Evolutionary conservation across 2,797 vertebrate genomes (phyloP), one percentile per base, ranked within the genome.

Genomic region (Tangara arthus): DNA sequence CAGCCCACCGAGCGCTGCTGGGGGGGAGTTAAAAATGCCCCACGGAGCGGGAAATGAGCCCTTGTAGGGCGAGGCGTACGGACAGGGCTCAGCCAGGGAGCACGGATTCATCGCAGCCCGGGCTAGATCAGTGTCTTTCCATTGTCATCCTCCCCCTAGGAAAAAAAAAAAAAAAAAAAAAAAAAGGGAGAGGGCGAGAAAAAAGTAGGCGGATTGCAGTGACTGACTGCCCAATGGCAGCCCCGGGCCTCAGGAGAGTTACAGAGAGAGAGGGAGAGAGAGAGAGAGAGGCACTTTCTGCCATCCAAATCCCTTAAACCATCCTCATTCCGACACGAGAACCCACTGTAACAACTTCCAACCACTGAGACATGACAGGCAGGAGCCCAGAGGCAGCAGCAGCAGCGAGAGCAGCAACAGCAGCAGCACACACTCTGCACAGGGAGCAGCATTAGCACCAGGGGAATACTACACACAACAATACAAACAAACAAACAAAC

Each of bases 151-250:
- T 95, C 96, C 97, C 98, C 72, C 39, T 35, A 95, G 61, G 86
- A 88, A 86, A 94, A 98, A 98, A 98, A 91, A 70, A 35, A 37
- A 64, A 79, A 64, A 41, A 17, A 61, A 63, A 52, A 35, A 55
- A 77, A 24, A 44, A 23, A 49, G 4, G 18, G 71, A 61, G 24
- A 22, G 68, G 2, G 90, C 82, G 73, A 89, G 71, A 75, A 65
- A 93, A 89, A 88, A 96, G 90, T 96, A 91, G 92, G 99, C 99
- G 98, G 98, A 98, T 98, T 98, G 97, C 96, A 98, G 98, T 97
- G 98, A 97, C 96, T 97, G 98, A 97, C 96, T 98, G 98, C 98
- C 99, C 98, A 98, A 99, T 99, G 98, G 98, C 98, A 99, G 98
- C 97, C 96, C 97, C 97, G 98, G 97, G 98, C 98, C 98, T 98